These are phyloP conservation scores for Barnardius zonarius DNA, from an alignment of 2,113 vertebrate genomes.

Conservation along the genomic window DNA sequence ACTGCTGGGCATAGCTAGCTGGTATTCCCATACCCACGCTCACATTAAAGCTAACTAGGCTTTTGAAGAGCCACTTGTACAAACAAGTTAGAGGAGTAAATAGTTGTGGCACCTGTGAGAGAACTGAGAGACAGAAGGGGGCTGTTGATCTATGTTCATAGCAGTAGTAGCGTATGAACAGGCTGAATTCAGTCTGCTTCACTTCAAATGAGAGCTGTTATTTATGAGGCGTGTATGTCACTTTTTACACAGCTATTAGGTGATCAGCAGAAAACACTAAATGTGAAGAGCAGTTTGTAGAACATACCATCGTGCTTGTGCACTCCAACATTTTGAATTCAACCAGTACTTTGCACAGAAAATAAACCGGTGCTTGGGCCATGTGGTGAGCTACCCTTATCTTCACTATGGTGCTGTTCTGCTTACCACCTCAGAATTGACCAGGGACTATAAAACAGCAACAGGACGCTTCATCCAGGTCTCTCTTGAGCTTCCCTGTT, in stretches of 20 bases:
- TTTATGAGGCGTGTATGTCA: fast-evolving
- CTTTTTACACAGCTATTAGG: background rate
- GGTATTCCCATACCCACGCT: fast-evolving
- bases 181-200: background rate
- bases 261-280: fast-evolving
- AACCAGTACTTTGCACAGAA: background rate
- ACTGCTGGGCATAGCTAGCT: background rate
- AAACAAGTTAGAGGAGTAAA: background rate
- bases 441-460: background rate
- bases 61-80: background rate
- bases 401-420: fast-evolving
- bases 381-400: fast-evolving
- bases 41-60: fast-evolving
- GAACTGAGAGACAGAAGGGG: background rate
- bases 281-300: background rate
- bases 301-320: fast-evolving
- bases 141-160: background rate
- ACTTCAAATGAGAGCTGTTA: background rate
- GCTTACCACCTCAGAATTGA: background rate
- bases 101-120: fast-evolving
- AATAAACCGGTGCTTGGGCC: fast-evolving
- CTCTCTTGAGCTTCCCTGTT: background rate
- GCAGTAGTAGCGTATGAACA: fast-evolving
- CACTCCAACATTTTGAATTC: fast-evolving
- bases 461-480: fast-evolving